phyloP scores from a whole-genome alignment of 2,888 invertebrate genomes.

The Oxytorus armatus region DNA sequence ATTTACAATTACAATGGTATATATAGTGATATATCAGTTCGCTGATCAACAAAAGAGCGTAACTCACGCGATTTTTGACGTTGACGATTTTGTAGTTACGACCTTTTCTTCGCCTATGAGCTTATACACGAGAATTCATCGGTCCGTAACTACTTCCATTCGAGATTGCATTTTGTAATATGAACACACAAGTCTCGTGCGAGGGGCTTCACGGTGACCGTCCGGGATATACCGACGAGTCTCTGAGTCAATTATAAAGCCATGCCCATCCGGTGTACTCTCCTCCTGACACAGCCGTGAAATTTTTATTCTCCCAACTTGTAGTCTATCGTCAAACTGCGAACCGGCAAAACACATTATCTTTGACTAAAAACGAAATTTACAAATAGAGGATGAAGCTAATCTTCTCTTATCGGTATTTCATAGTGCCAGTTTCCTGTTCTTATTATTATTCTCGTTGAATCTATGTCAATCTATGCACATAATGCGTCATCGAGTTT shows the following conservation, averaged over 20 bases:
- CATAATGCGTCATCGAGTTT: no score
- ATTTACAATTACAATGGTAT: slow-evolving; percentile 18
- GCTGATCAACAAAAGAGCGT: slow-evolving; percentile 3
- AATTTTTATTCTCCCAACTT: no score
- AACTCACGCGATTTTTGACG: slow-evolving; percentile 8
- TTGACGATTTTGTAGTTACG: not conserved
- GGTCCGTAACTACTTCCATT: slow-evolving; percentile 70
- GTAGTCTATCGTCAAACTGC: no score
- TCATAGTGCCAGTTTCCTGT: not conserved
- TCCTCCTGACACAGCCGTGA: no score
- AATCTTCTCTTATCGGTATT: slow-evolving; percentile 30
- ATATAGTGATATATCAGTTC: not conserved
- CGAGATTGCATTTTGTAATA: slow-evolving; percentile 59
- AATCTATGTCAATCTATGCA: no score
- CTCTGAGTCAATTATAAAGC: slow-evolving; percentile 68
- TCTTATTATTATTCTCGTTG: no score
- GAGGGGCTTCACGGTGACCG: slow-evolving; percentile 13
- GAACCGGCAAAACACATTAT: no score
- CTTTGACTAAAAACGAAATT: slow-evolving; percentile 27
- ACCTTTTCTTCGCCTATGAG: slow-evolving; percentile 4
- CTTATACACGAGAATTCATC: slow-evolving; percentile 65
- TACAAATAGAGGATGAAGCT: slow-evolving; percentile 5
- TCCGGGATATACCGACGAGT: slow-evolving; percentile 24
- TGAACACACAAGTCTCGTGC: slow-evolving; percentile 43
- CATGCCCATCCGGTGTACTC: slow-evolving; percentile 80